A percentile compares a stretch with the other conserved stretches of the same genome.
Conservation (phyloP, 1,140 invertebrate genomes). For the Thaumetopoea pityocampa region DNA sequence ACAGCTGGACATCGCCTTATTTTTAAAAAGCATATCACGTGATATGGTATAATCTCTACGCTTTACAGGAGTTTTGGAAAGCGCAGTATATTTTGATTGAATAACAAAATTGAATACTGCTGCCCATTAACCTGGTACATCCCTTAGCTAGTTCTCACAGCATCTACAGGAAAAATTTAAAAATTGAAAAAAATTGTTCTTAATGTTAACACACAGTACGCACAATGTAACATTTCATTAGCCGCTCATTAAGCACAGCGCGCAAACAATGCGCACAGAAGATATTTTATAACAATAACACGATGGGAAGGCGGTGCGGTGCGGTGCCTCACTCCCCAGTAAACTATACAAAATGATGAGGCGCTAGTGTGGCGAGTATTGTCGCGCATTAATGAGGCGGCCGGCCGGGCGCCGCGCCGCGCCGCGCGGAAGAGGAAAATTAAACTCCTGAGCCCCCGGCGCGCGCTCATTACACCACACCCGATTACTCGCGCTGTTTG, state of each 20-base stretch:
- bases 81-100: too few species aligned
- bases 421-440: slow-evolving; percentile 72
- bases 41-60: too few species aligned
- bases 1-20: too few species aligned
- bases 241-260: neutral
- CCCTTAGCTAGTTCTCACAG: too few species aligned
- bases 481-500: slow-evolving; percentile 60
- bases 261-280: slow-evolving; percentile 16
- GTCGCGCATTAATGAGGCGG: slow-evolving; percentile 65
- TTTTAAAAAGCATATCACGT: too few species aligned
- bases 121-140: too few species aligned
- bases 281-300: slow-evolving; percentile 13
- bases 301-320: slow-evolving; percentile 15
- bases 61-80: too few species aligned
- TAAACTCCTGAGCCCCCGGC: slow-evolving; percentile 69
- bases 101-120: too few species aligned
- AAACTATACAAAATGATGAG: slow-evolving; percentile 49
- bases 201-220: too few species aligned
- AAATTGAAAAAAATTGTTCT: too few species aligned
- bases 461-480: slow-evolving; percentile 67
- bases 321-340: neutral
- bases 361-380: slow-evolving; percentile 66
- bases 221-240: neutral
- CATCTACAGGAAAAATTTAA: too few species aligned
- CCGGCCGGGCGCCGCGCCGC: slow-evolving; percentile 49